These are phyloP conservation scores for Lepilemur septentrionalis DNA, from an alignment of 2,797 vertebrate species.

Conservation along the genomic window DNA sequence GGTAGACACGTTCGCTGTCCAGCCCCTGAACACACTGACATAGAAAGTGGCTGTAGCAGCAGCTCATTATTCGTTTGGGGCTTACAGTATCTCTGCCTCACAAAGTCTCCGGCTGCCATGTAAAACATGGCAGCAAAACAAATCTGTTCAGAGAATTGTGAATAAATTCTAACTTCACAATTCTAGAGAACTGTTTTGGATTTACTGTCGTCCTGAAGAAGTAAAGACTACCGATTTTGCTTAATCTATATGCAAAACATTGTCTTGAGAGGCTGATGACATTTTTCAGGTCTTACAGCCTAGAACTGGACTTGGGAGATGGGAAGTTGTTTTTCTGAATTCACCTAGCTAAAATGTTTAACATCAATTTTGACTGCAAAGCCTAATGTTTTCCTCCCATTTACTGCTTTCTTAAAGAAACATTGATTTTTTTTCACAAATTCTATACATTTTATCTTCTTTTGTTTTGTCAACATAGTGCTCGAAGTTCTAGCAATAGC, in stretches of 20 bases:
- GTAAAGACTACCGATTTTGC: background rate
- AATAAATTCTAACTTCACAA: background rate
- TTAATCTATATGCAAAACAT: background rate
- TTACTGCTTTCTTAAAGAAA: background rate
- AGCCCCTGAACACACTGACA: background rate
- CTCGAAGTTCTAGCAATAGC: too few species aligned
- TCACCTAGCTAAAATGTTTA: background rate
- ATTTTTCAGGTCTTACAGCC: background rate
- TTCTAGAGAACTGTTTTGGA: background rate
- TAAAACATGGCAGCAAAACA: background rate
- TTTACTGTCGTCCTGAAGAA: background rate
- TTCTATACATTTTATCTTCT: background rate
- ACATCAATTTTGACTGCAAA: background rate
- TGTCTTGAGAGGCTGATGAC: background rate
- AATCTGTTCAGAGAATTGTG: background rate
- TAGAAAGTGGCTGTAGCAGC: background rate
- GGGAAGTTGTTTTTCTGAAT: background rate
- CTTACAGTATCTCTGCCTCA: background rate
- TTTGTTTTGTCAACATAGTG: background rate
- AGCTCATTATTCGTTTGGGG: background rate
- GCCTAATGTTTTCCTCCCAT: background rate
- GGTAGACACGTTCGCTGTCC: fast-evolving
- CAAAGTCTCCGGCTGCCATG: background rate
- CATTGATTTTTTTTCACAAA: background rate
- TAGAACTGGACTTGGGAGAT: background rate